phyloP scores from a whole-genome alignment of 2,113 vertebrate species.

The Laticauda laticaudata region DNA sequence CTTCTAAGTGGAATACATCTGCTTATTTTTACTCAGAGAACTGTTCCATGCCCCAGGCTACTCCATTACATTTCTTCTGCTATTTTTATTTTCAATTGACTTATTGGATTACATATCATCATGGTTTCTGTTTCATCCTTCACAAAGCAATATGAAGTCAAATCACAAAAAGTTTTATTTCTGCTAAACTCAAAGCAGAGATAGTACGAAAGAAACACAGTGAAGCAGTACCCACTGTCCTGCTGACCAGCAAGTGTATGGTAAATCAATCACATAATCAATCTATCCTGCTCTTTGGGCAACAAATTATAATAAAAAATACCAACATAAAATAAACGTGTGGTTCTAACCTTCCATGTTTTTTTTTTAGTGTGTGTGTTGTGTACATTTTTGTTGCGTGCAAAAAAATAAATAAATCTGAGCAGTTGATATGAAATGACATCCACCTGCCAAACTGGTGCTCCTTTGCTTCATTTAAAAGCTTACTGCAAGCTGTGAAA shows the following conservation, averaged over 20 bases:
- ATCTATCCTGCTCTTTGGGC: not conserved
- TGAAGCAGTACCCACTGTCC: not conserved
- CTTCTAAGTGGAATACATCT: not conserved
- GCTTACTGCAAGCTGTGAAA: not conserved
- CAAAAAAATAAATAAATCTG: not conserved
- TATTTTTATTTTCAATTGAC: not conserved
- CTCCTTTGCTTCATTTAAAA: not conserved
- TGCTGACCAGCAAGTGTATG: not conserved
- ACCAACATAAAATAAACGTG: not conserved
- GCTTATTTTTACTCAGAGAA: not conserved
- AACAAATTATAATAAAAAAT: not conserved
- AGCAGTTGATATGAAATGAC: not conserved
- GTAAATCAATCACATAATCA: not conserved
- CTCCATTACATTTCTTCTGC: not conserved
- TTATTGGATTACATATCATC: not conserved
- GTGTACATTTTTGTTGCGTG: not conserved
- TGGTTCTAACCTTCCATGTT: not conserved
- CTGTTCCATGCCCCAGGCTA: not conserved
- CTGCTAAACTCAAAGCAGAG: not conserved
- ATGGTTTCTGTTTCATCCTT: not conserved
- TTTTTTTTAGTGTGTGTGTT: not conserved
- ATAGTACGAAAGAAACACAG: not conserved
- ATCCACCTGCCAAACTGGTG: not conserved
- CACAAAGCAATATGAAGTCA: not conserved
- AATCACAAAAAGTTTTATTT: not conserved